A percentile compares a stretch with the other conserved stretches of the same genome.
These are phyloP conservation scores for Protodeltote pygarga DNA, from an alignment of 2,888 invertebrate genomes.

Conservation along the genomic window DNA sequence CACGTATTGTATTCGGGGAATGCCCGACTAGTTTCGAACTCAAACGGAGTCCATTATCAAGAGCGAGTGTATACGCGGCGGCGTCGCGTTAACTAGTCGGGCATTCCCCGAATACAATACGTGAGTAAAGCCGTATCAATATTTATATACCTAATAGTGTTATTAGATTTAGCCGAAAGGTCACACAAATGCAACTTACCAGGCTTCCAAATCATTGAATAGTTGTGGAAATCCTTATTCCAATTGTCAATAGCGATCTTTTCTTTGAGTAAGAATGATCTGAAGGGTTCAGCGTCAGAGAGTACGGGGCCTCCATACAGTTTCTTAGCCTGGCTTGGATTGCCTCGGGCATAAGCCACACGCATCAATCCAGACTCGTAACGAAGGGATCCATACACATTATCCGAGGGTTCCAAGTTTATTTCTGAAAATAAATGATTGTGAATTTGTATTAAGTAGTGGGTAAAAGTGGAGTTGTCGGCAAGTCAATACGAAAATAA, in stretches of 20 bases:
- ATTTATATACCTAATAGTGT: too few species aligned
- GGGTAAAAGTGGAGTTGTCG: too few species aligned
- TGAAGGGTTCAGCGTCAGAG: slow-evolving; percentile 76
- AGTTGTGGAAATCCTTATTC: slow-evolving; percentile 89
- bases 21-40: too few species aligned
- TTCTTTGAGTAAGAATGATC: slow-evolving; percentile 68
- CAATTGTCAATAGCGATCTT: slow-evolving; percentile 79
- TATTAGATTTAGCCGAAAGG: too few species aligned
- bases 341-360: slow-evolving; percentile 90
- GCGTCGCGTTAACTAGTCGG: too few species aligned
- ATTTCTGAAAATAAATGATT: slow-evolving; percentile 82
- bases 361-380: slow-evolving; percentile 91
- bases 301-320: slow-evolving; percentile 75
- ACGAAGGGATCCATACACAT: slow-evolving; percentile 87
- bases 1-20: too few species aligned
- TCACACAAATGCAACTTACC: slow-evolving; percentile 63
- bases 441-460: neutral
- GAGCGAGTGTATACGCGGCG: too few species aligned
- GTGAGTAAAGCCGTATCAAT: too few species aligned
- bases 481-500: neutral
- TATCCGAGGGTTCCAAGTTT: slow-evolving; percentile 88
- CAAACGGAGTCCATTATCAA: too few species aligned
- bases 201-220: slow-evolving; percentile 89
- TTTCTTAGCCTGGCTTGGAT: slow-evolving; percentile 75
- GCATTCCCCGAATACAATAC: neutral